These are phyloP conservation scores for Allochrocebus solatus DNA, from an alignment of 2,797 vertebrate genomes.

Conservation along the genomic window DNA sequence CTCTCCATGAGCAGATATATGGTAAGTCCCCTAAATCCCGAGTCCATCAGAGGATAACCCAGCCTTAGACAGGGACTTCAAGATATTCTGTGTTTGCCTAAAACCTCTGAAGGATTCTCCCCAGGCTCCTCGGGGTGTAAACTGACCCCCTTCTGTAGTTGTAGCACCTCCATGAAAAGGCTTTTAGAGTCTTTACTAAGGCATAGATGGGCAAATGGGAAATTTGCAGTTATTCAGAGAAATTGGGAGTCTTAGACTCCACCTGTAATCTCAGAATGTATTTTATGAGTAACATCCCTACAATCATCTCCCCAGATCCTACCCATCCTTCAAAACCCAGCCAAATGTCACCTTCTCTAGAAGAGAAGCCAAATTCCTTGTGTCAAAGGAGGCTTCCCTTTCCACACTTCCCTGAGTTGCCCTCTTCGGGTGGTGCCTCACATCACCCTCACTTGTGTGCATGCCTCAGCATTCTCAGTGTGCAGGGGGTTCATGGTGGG, in stretches of 20 bases:
- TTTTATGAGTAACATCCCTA: neutral
- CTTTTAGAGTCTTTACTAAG: neutral
- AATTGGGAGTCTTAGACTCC: neutral
- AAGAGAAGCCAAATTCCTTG: neutral
- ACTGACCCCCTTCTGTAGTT: neutral
- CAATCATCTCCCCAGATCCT: neutral
- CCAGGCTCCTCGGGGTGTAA: neutral
- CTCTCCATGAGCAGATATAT: neutral
- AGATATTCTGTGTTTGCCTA: neutral
- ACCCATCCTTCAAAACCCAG: neutral
- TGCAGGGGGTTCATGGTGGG: neutral
- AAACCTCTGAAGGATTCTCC: neutral
- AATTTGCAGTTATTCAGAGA: neutral
- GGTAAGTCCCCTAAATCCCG: neutral
- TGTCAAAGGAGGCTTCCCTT: neutral
- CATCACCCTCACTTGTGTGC: neutral
- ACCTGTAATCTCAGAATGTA: neutral
- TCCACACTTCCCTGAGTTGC: neutral
- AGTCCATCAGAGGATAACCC: neutral
- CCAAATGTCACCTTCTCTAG: neutral
- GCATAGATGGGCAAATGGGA: neutral
- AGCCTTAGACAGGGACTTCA: neutral
- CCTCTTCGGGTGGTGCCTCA: neutral
- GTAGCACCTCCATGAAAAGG: neutral
- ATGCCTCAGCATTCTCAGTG: neutral